Percentiles rank a stretch among this genome's conserved stretches.
Conservation (phyloP, 2,113 vertebrate genomes). For the Chaetops frenatus region DNA sequence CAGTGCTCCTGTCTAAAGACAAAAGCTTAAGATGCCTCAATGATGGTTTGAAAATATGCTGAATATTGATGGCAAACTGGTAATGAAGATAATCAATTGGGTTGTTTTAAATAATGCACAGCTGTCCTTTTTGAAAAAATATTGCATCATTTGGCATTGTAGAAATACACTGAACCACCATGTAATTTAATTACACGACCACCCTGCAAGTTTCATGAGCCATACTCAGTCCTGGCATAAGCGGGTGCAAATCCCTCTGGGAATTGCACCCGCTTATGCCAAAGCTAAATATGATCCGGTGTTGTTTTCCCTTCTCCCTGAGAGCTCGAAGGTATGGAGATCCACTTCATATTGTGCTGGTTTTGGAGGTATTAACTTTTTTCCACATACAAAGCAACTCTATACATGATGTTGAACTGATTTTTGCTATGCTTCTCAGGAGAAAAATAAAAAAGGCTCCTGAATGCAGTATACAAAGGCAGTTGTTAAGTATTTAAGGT, state of each 20-base stretch:
- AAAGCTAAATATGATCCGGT: constrained; percentile 45
- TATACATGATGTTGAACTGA: not conserved
- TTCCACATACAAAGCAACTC: not conserved
- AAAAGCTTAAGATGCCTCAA: not conserved
- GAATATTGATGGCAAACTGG: not conserved
- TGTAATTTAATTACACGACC: constrained; percentile 57
- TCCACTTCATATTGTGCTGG: not conserved
- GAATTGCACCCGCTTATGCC: constrained; percentile 33
- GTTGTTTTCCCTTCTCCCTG: not conserved
- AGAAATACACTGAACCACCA: not conserved
- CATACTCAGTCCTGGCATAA: constrained; percentile 22
- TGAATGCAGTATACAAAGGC: not conserved
- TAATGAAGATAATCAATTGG: not conserved
- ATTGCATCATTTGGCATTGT: constrained; percentile 18
- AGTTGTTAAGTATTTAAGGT: not conserved
- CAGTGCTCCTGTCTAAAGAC: constrained; percentile 23
- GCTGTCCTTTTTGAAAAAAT: not conserved
- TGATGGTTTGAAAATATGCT: not conserved
- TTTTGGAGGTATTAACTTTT: not conserved
- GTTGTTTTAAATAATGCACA: not conserved
- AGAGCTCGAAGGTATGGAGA: constrained; percentile 4
- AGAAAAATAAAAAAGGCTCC: not conserved
- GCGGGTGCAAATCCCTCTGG: constrained; percentile 36
- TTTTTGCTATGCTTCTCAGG: not conserved
- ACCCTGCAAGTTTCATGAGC: constrained; percentile 52